These are phyloP conservation scores for Diabrotica virgifera DNA, from an alignment of 1,140 invertebrate genomes.

Conservation along the genomic window DNA sequence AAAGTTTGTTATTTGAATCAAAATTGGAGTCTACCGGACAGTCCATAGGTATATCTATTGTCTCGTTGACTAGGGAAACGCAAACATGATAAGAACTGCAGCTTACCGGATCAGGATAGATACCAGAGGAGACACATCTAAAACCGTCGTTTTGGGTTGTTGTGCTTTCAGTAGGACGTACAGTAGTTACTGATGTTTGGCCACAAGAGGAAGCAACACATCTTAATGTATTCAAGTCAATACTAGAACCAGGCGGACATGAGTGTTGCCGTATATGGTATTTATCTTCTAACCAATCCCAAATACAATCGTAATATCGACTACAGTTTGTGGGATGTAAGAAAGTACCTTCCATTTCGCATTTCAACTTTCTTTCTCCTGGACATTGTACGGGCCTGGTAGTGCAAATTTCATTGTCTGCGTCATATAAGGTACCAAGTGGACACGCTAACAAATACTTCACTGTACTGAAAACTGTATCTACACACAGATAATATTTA, in stretches of 20 bases:
- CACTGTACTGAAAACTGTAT: constrained; percentile 21
- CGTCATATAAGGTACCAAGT: constrained; percentile 30
- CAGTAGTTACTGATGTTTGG: background rate
- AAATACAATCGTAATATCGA: constrained; percentile 38
- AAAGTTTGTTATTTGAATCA: constrained; percentile 30
- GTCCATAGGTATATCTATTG: constrained; percentile 16
- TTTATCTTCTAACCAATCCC: constrained; percentile 25
- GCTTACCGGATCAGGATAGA: background rate
- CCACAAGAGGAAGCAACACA: constrained; percentile 7
- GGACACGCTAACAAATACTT: constrained; percentile 32
- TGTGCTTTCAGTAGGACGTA: background rate
- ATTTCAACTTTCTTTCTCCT: constrained; percentile 27
- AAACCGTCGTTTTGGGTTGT: background rate
- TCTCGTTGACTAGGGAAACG: background rate
- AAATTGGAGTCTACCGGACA: constrained; percentile 33
- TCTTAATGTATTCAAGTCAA: constrained; percentile 21
- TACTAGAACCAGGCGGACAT: constrained; percentile 27
- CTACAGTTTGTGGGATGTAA: constrained; percentile 37
- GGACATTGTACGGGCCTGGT: constrained; percentile 40
- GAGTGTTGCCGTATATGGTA: constrained; percentile 33
- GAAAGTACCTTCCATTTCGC: constrained; percentile 29
- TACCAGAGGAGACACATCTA: background rate
- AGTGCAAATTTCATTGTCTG: constrained; percentile 32
- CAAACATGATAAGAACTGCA: background rate
- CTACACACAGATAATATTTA: constrained; percentile 16